Base-by-base conservation (phyloP, 2,113 vertebrate species). In the Periophthalmodon schlosseri region DNA sequence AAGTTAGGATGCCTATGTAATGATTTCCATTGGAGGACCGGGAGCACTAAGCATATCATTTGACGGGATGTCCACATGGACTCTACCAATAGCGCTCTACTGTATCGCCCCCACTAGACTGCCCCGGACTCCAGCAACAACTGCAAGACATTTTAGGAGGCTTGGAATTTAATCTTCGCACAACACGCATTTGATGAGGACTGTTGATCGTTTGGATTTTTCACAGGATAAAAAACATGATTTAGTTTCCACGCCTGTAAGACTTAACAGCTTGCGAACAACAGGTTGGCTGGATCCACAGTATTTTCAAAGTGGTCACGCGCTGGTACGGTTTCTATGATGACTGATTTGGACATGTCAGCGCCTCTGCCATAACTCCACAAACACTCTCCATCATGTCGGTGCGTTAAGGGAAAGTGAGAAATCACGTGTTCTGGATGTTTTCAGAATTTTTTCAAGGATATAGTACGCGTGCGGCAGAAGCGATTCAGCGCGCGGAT, bases 361-460 rank as follows among this genome's bases (percentile, higher is more conserved):
- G 82, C 57, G 12, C 69, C 63, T 15, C 23, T n/a, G 18, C 74
- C 65, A 76, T 75, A 64, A 49, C 65, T 64, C 46, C 66, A 66
- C 24, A 23, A 68, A 46, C 66, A 68, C 68, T 69, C 74, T 75
- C 71, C 74, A 70, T 68, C 78, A 34, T 47, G 63, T 28, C 28
- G 6, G 34, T 44, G 58, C 70, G 21, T 68, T 46, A 54, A 68
- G 23, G 64, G 70, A 71, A 83, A 86, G 75, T 74, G 47, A 60
- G 69, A 77, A 83, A 86, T 68, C 92, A 92, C 88, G 82, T 89
- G 91, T 90, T 82, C 81, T 69, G 60, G 52, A 84, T 70, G 76
- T 67, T 82, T 77, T 70, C 75, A 23, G 71, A 66, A 85, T 71
- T 74, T 75, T 36, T 60, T 78, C 44, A 78, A 81, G 86, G 79